Conservation (phyloP, 2,113 vertebrate genomes). For the Orthonyx spaldingii region DNA sequence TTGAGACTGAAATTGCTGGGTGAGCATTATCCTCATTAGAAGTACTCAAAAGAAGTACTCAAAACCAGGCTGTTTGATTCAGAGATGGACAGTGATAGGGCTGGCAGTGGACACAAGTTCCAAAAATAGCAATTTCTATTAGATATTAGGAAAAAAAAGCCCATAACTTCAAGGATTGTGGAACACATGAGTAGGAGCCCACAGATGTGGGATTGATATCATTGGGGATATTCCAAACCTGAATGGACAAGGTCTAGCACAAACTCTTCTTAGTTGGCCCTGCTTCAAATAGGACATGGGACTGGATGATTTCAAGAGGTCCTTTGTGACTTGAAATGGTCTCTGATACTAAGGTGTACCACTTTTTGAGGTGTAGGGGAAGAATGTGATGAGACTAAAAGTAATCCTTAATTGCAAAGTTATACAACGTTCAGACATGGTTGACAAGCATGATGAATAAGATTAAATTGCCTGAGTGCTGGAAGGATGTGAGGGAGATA, state of each 20-base stretch:
- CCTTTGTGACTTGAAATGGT: not conserved
- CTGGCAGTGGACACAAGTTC: not conserved
- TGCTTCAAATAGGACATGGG: not conserved
- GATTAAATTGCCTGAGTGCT: not conserved
- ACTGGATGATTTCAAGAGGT: not conserved
- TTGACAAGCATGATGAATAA: not conserved
- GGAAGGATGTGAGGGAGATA: not conserved
- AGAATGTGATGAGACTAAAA: not conserved
- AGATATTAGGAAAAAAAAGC: not conserved
- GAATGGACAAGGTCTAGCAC: not conserved
- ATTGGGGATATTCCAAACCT: not conserved
- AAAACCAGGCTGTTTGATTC: not conserved
- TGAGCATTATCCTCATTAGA: not conserved
- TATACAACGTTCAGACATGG: not conserved
- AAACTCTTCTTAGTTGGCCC: not conserved
- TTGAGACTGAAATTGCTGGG: not conserved
- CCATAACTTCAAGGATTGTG: not conserved
- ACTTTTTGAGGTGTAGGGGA: not conserved
- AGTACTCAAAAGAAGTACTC: not conserved
- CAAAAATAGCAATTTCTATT: not conserved
- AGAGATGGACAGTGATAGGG: not conserved
- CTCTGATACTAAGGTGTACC: not conserved
- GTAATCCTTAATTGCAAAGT: not conserved
- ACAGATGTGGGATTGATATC: not conserved
- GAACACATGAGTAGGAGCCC: not conserved